Conservation (phyloP, 2,888 invertebrate species). For the Seladonia tumulorum region DNA sequence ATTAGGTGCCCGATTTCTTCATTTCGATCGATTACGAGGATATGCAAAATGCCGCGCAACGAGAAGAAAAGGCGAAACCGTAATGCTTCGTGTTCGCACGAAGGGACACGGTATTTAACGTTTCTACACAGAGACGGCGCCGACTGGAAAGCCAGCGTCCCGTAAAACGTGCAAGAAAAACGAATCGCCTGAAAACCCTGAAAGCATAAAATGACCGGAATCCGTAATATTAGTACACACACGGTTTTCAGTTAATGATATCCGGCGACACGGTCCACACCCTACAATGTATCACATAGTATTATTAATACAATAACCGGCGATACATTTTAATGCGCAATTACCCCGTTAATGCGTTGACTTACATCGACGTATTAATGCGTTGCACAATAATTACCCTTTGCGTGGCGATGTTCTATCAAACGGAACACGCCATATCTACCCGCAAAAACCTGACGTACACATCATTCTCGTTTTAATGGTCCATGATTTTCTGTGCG, state of each 20-base stretch:
- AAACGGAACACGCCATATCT: neutral
- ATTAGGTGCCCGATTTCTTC: neutral
- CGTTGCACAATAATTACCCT: slow-evolving; percentile 22
- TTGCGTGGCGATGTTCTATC: slow-evolving; percentile 22
- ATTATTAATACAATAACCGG: slow-evolving; percentile 19
- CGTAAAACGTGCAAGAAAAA: neutral
- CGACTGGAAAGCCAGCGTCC: no score
- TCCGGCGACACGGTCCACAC: neutral
- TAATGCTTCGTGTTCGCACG: neutral
- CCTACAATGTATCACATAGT: neutral
- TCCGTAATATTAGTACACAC: slow-evolving; percentile 12
- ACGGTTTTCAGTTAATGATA: slow-evolving; percentile 3
- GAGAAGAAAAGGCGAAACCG: neutral
- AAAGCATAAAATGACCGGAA: neutral
- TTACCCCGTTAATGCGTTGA: slow-evolving; percentile 22
- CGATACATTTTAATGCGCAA: slow-evolving; percentile 20
- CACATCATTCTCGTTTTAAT: slow-evolving; percentile 6
- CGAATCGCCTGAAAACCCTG: neutral
- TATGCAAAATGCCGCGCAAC: neutral
- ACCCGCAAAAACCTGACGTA: slow-evolving; percentile 7
- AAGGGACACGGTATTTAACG: neutral
- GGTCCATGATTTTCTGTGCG: neutral
- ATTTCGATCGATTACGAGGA: neutral
- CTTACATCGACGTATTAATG: slow-evolving; percentile 17
- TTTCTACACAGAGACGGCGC: neutral